Base-by-base conservation (phyloP, 2,888 invertebrate species). In the Archips crataeganus region DNA sequence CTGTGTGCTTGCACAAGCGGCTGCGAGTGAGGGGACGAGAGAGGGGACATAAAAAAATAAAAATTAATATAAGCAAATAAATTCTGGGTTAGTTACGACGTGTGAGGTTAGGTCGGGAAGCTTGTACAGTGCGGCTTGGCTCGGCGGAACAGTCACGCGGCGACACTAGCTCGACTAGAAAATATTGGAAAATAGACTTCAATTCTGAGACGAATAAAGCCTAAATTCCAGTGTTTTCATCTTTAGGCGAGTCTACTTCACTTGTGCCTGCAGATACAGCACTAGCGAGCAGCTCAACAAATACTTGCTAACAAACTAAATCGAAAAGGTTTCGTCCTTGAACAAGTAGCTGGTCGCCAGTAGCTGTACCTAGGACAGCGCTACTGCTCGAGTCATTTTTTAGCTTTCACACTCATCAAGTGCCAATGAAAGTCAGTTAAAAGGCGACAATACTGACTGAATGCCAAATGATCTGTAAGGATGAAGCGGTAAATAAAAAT, bases 11-110 rank as follows among this genome's bases (percentile, higher is more conserved):
- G 84, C 86, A 84, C 77, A 87, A 83, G 80, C 76, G 81, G 78
- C 79, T 77, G 75, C 73, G 77, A 77, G 79, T 77, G 76, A 60
- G 34, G 64, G 76, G 74, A 63, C 60, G 74, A 70, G 66, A 71
- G 70, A 75, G 77, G 71, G 75, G 77, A 75, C 81, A 81, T 83
- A 82, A 85, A 85, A 85, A 82, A 84, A 85, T 84, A 81, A 78
- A 82, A 86, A 87, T 89, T 84, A 90, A 85, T 86, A 83, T 85
- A 54, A 89, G 88, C 90, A 76, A 78, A 80, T 76, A 79, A 80
- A 81, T 75, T 76, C 74, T 76, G 69, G 76, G 80, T 77, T 75
- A 77, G 65, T 74, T 69, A 51, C 68, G 74, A 70, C 66, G 60
- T 51, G 71, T 72, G 63, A 15, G 73, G 75, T 67, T 39, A 60